Evolutionary conservation across 1,140 invertebrate species (phyloP).

Genomic region (Drosophila watanabei): DNA sequence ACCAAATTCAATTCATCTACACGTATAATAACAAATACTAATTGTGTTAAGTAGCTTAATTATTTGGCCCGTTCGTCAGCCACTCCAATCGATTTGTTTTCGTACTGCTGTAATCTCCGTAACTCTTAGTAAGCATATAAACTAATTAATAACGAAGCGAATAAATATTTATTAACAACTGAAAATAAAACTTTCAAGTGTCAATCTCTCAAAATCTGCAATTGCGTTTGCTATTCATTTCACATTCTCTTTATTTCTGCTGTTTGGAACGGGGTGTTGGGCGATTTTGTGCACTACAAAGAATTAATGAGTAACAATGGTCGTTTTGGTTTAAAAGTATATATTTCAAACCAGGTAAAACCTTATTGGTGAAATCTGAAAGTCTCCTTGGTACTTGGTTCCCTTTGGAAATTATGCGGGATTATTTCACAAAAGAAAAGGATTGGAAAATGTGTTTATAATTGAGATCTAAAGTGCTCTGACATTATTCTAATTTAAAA

Average conservation of each 20-base stretch:
- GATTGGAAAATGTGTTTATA: too few species aligned
- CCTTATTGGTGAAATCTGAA: too few species aligned
- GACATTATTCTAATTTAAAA: too few species aligned
- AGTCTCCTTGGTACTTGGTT: too few species aligned
- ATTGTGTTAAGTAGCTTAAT: conserved; percentile 62
- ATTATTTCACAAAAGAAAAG: too few species aligned
- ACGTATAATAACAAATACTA: conserved; percentile 52
- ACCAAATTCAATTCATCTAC: conserved; percentile 69
- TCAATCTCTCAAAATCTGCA: conserved; percentile 28
- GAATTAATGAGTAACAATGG: neutral
- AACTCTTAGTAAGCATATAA: conserved; percentile 56
- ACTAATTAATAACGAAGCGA: conserved; percentile 48
- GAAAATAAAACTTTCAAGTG: conserved; percentile 42
- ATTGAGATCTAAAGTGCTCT: too few species aligned
- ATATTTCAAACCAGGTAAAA: neutral
- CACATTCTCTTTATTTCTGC: neutral
- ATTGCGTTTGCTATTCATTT: conserved; percentile 4
- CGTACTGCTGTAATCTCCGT: conserved; percentile 57
- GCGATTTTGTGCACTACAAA: neutral
- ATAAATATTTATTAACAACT: conserved; percentile 57
- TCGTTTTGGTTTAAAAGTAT: neutral
- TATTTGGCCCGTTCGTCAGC: conserved; percentile 46
- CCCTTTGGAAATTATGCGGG: too few species aligned
- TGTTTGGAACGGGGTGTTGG: neutral
- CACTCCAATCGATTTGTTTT: conserved; percentile 55